phyloP scores from a whole-genome alignment of 2,888 invertebrate species.

The Tinea pellionella region DNA sequence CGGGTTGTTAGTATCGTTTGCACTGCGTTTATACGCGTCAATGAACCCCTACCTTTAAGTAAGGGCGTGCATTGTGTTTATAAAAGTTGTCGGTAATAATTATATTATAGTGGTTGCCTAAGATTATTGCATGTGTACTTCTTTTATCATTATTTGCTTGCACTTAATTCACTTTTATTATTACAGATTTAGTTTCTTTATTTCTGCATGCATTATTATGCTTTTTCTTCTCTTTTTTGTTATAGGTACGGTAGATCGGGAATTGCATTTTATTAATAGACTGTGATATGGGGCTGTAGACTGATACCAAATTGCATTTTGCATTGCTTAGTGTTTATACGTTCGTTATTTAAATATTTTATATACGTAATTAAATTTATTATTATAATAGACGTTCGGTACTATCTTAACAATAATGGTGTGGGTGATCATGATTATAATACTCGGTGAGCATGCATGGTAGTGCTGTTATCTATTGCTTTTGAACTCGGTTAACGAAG shows the following conservation, averaged over 20 bases:
- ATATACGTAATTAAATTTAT: background rate
- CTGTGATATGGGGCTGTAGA: slow-evolving; percentile 53
- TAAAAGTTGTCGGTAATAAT: too few relatives aligned
- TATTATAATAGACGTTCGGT: background rate
- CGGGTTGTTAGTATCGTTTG: too few relatives aligned
- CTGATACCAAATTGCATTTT: slow-evolving; percentile 33
- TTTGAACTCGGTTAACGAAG: background rate
- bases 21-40: too few relatives aligned
- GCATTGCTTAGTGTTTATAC: slow-evolving; percentile 50
- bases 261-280: slow-evolving; percentile 58
- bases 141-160: background rate
- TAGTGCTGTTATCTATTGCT: background rate
- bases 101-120: too few relatives aligned
- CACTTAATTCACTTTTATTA: background rate
- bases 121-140: background rate
- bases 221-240: slow-evolving; percentile 60
- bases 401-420: background rate
- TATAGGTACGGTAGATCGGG: slow-evolving; percentile 59
- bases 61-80: too few relatives aligned
- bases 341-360: background rate
- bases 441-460: slow-evolving; percentile 52
- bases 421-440: slow-evolving; percentile 14
- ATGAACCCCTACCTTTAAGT: too few relatives aligned
- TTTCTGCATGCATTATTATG: slow-evolving; percentile 47
- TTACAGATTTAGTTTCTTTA: background rate